Conservation (phyloP, 2,888 invertebrate genomes). For the Cephalotes varians region DNA sequence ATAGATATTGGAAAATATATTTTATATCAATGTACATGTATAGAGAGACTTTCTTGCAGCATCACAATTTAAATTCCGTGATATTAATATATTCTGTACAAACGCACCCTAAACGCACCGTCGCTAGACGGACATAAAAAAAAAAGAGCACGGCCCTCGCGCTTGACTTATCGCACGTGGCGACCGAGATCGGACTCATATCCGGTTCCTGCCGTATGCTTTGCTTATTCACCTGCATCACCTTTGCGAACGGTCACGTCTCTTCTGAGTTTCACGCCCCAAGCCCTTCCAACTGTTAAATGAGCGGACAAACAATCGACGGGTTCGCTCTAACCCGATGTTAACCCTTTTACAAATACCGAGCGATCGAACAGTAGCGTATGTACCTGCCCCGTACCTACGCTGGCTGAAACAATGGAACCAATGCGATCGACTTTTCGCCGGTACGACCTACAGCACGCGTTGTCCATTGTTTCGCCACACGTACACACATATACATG, state of each 20-base stretch:
- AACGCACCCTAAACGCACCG: neutral
- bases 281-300: slow-evolving; percentile 24
- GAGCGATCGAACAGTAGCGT: slow-evolving; percentile 11
- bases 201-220: slow-evolving; percentile 36
- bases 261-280: neutral
- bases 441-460: neutral
- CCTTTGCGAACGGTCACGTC: slow-evolving; percentile 8
- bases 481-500: neutral
- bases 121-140: neutral
- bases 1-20: neutral
- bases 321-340: neutral
- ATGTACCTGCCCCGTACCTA: slow-evolving; percentile 12
- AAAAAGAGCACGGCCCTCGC: neutral
- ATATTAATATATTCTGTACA: neutral
- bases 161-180: slow-evolving; percentile 22
- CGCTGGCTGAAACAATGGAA: slow-evolving; percentile 23
- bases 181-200: slow-evolving; percentile 7
- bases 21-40: neutral
- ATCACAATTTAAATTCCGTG: neutral
- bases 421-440: slow-evolving; percentile 28
- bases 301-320: slow-evolving; percentile 41
- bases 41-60: neutral
- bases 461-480: slow-evolving; percentile 8
- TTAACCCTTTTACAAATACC: slow-evolving; percentile 38
- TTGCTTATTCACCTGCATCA: slow-evolving; percentile 42